Evolutionary conservation across 1,140 invertebrate species (phyloP).

Genomic region (Panulirus ornatus): DNA sequence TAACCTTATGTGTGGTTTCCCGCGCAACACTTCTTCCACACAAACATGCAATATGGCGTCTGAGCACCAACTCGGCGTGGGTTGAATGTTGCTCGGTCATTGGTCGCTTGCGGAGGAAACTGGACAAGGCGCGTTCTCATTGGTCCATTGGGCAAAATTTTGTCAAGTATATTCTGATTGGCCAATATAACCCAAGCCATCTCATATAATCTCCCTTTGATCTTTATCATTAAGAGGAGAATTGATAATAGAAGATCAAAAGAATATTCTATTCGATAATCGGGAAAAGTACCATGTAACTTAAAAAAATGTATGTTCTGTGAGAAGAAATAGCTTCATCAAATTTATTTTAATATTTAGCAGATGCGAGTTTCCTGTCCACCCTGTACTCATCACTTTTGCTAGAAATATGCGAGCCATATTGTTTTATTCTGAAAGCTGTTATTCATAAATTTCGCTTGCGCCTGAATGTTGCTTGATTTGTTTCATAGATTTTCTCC

Average conservation of each 20-base stretch:
- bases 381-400: background rate
- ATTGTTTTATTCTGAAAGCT: background rate
- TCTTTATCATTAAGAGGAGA: background rate
- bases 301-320: background rate
- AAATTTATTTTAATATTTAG: background rate
- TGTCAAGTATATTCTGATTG: background rate
- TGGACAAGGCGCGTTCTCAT: background rate
- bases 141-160: background rate
- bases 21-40: slow-evolving; percentile 9
- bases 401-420: background rate
- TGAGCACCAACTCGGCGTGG: too few relatives aligned
- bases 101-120: background rate
- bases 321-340: background rate
- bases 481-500: background rate
- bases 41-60: slow-evolving; percentile 35
- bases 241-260: background rate
- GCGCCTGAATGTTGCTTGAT: too few relatives aligned
- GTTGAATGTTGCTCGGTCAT: background rate
- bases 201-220: background rate
- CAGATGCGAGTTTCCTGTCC: background rate
- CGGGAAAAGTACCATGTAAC: background rate
- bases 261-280: background rate
- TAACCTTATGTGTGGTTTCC: slow-evolving; percentile 1
- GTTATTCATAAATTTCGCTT: background rate
- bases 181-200: background rate